Conservation (phyloP, 2,113 vertebrate genomes). For the Misgurnus mizolepis region DNA sequence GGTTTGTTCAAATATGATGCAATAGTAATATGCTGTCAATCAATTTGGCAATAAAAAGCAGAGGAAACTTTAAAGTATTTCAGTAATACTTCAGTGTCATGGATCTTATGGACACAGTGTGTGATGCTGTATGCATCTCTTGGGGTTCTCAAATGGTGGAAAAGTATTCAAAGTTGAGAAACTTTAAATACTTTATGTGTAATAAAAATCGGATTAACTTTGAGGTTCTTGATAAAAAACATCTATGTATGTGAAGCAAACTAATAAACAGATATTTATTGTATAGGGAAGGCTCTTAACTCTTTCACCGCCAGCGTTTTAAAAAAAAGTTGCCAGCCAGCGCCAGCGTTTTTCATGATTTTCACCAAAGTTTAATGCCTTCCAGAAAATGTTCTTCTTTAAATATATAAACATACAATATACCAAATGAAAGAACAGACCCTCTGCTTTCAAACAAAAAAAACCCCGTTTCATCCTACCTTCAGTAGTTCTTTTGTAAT, state of each 20-base stretch:
- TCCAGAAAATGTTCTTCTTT: too few relatives aligned
- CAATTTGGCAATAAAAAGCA: slow-evolving; percentile 44
- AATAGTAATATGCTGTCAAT: background rate
- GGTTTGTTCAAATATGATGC: background rate
- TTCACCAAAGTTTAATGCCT: too few relatives aligned
- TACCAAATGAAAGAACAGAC: too few relatives aligned
- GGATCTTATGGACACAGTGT: slow-evolving; percentile 25
- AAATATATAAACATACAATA: too few relatives aligned
- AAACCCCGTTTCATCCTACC: too few relatives aligned
- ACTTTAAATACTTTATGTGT: slow-evolving; percentile 28
- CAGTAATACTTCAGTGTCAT: slow-evolving; percentile 16
- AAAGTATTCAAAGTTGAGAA: slow-evolving; percentile 26
- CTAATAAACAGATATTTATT: background rate
- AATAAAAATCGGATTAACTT: background rate
- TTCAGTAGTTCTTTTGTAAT: too few relatives aligned
- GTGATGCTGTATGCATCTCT: slow-evolving; percentile 25
- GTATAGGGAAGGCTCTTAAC: background rate
- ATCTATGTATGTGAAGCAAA: background rate
- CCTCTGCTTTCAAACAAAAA: too few relatives aligned
- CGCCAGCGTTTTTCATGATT: too few relatives aligned
- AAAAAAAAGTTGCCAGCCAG: too few relatives aligned
- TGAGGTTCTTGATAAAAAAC: background rate
- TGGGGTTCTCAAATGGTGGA: background rate
- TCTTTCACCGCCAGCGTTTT: too few relatives aligned
- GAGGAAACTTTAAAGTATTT: slow-evolving; percentile 51